Evolutionary conservation across 2,113 vertebrate genomes (phyloP), one percentile per base, ranked within the genome.

Genomic region (Sinocyclocheilus grahami): DNA sequence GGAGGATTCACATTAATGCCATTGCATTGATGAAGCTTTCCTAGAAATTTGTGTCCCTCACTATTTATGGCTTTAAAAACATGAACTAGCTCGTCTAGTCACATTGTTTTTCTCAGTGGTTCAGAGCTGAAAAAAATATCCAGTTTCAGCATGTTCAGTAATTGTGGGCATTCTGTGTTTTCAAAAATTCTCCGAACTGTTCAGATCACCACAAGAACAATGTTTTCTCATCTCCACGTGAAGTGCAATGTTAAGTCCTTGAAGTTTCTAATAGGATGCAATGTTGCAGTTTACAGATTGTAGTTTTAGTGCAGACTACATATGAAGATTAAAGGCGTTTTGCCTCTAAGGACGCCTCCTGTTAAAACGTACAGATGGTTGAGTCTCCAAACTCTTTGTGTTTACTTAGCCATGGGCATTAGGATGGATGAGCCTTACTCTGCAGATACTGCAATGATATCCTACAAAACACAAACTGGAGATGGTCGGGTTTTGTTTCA

Each of bases 371-470:
- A 86, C 85, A 86, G 85, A 86, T 86, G 85, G 85, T 24, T 55
- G 48, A 58, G 51, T 86, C 78, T 86, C 85, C 27, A 75, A 60
- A 86, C 67, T 48, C 46, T 62, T 62, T 46, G 53, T 63, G 65
- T 81, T 86, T 86, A 82, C 39, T 51, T 86, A 82, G 46, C 67
- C 53, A 27, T 60, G 79, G 60, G 51, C 58, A 86, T 86, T 81
- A 82, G 85, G 78, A 86, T 86, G 85, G 53, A 86, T 82, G 85
- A 86, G 78, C 78, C 46, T 72, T 62, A n/a, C 63, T 37, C 65
- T 77, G 65, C 53, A 62, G n/a, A 81, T 27, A 81, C 78, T 18
- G 33, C 77, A 81, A 80, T 80, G 39, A 79, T 71, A 22, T 20
- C n/a, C 24, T 3, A 22, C 20, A 48, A 72, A 81, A 51, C 48